Evolutionary conservation across 2,797 vertebrate species (phyloP).

Genomic region (Melanotaenia nigrans): DNA sequence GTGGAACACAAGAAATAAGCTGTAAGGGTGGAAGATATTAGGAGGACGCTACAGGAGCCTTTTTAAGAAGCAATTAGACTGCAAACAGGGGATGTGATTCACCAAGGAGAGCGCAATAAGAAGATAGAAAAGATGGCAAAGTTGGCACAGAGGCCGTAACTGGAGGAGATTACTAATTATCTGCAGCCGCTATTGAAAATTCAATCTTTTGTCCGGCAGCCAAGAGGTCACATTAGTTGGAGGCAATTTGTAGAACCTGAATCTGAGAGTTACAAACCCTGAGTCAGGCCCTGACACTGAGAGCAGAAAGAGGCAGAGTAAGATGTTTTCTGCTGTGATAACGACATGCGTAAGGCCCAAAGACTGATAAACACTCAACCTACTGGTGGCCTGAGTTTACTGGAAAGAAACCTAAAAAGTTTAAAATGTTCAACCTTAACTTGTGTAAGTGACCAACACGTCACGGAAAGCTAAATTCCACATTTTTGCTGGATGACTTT

Average conservation of each 20-base stretch:
- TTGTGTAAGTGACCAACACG: background rate
- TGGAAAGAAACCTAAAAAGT: background rate
- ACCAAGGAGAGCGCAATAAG: slow-evolving; percentile 17
- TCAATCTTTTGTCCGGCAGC: slow-evolving; percentile 41
- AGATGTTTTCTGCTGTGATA: background rate
- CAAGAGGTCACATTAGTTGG: slow-evolving; percentile 46
- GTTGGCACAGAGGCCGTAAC: slow-evolving; percentile 27
- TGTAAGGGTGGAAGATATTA: background rate
- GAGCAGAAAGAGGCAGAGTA: slow-evolving; percentile 6
- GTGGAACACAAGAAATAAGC: background rate
- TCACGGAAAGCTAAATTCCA: background rate
- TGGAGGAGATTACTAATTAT: slow-evolving; percentile 49
- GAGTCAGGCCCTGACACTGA: background rate
- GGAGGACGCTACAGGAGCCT: background rate
- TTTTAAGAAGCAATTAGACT: slow-evolving; percentile 26
- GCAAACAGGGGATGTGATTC: slow-evolving; percentile 23
- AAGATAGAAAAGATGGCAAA: slow-evolving; percentile 38
- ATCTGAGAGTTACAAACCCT: slow-evolving; percentile 4
- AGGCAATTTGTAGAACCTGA: slow-evolving; percentile 24
- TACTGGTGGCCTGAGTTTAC: slow-evolving; percentile 9
- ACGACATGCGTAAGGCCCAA: background rate
- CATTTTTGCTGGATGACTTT: background rate
- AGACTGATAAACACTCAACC: background rate
- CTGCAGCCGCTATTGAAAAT: slow-evolving; percentile 37
- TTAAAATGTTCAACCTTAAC: background rate